A percentile compares a stretch with the other conserved stretches of the same genome.
Evolutionary conservation across 2,797 vertebrate genomes (phyloP).

Genomic region (Tarsius wallacei): DNA sequence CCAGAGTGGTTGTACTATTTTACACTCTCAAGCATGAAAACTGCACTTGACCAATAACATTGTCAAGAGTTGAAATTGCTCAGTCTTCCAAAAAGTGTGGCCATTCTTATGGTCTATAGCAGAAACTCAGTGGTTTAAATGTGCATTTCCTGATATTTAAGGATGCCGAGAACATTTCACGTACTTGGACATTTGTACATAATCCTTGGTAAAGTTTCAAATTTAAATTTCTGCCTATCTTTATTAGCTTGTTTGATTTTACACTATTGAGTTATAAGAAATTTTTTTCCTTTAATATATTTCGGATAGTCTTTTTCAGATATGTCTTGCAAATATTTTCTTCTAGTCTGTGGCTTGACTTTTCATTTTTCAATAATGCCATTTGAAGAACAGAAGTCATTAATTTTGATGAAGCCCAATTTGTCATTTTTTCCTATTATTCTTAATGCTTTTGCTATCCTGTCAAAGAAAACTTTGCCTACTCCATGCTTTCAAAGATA

Average conservation of each 20-base stretch:
- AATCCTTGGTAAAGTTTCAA: not conserved
- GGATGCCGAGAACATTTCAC: not conserved
- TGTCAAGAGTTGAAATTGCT: slow-evolving; percentile 29
- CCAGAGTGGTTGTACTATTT: not conserved
- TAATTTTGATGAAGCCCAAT: slow-evolving; percentile 2
- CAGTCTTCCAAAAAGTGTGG: not conserved
- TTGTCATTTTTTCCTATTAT: not conserved
- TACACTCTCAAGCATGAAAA: not conserved
- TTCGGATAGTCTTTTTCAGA: not conserved
- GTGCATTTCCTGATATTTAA: not conserved
- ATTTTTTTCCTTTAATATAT: not conserved
- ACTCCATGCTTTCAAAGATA: not conserved
- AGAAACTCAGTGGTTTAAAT: not conserved
- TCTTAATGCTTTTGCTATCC: not conserved
- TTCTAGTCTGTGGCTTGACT: not conserved
- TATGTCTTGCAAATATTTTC: not conserved
- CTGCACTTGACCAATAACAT: not conserved
- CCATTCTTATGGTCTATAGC: not conserved
- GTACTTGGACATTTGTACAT: not conserved
- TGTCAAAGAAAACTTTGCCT: not conserved
- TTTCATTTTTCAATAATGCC: not conserved
- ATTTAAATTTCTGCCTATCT: not conserved
- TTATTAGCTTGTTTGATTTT: slow-evolving; percentile 18
- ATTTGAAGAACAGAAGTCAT: not conserved
- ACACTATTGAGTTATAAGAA: not conserved